Evolutionary conservation across 2,113 vertebrate species (phyloP), one percentile per base, ranked within the genome.

Genomic region (Stigmatopora nigra): DNA sequence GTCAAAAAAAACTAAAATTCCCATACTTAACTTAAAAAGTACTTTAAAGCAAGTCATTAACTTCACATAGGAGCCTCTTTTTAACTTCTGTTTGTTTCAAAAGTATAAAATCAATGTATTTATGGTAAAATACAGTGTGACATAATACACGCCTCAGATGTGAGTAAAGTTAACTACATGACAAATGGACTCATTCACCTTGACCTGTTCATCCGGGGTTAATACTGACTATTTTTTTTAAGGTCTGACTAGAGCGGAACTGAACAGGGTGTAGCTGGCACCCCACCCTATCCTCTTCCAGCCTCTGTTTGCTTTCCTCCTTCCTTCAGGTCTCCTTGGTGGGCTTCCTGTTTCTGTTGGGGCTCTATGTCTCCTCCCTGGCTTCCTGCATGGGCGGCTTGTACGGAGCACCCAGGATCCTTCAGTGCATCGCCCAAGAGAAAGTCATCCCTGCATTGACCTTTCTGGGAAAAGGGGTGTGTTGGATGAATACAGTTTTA

Each of bases 321-420:
- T 82, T 82, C 83, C 59, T 87, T 73, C 77, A 99, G 97, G 97
- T 99, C 70, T 98, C 97, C 77, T 91, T 99, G 82, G 94, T 98
- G 78, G 97, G 97, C 70, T 93, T 98, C 91, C 92, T 99, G 68
- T 99, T 98, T 89, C 91, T 99, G 63, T 81, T 98, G 65, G 97
- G 97, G 61, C 89, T 99, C 55, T 98, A 99, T 85, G 91, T 99
- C 90, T 99, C 97, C 0, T 99, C 95, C 46, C 86, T 99, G 88
- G 97, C 96, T 63, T 99, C 97, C 85, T 98, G 96, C 77, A 98
- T 98, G 96, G 96, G 95, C 19, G 93, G 95, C 64, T 89, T 98
- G 47, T 98, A 99, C 0, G 95, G 92, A 70, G 97, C 95, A 49
- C 97, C 97, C 84, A 90, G 96, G 86, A 98, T 98, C 81, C 92